phyloP scores from a whole-genome alignment of 2,113 vertebrate genomes.

The Laticauda laticaudata region DNA sequence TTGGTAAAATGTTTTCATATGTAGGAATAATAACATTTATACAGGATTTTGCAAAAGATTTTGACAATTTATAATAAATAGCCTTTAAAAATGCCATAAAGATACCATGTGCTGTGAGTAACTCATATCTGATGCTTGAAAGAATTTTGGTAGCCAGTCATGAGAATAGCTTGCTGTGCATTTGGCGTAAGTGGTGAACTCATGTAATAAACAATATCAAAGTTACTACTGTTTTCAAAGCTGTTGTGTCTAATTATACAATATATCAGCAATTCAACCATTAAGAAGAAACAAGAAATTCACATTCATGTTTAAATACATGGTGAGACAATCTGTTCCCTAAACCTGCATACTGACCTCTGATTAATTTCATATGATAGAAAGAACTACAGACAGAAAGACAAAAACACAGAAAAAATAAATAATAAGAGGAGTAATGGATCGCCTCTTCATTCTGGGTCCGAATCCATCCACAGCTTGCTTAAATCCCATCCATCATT shows the following conservation, averaged over 20 bases:
- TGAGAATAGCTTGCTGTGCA: rapidly evolving
- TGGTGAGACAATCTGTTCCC: neutral
- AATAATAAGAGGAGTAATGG: neutral
- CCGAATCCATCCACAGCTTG: neutral
- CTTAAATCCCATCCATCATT: neutral
- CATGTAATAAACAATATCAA: neutral
- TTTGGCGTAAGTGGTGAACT: neutral
- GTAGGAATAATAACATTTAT: neutral
- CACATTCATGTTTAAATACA: neutral
- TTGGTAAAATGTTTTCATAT: neutral
- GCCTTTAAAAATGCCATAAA: neutral
- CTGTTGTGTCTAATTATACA: neutral
- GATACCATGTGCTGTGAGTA: neutral
- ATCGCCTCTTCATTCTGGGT: neutral
- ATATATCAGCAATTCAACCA: neutral
- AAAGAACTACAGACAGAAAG: neutral
- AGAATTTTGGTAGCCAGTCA: neutral
- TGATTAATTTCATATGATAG: neutral
- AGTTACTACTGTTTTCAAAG: neutral
- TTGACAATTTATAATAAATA: neutral
- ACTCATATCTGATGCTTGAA: slow-evolving; percentile 20
- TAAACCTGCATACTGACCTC: neutral
- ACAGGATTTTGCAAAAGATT: neutral
- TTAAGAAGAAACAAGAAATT: neutral
- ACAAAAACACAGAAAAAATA: neutral